A percentile compares a stretch with the other conserved stretches of the same genome.
phyloP scores from a whole-genome alignment of 2,113 vertebrate species.

The Pterocles gutturalis region DNA sequence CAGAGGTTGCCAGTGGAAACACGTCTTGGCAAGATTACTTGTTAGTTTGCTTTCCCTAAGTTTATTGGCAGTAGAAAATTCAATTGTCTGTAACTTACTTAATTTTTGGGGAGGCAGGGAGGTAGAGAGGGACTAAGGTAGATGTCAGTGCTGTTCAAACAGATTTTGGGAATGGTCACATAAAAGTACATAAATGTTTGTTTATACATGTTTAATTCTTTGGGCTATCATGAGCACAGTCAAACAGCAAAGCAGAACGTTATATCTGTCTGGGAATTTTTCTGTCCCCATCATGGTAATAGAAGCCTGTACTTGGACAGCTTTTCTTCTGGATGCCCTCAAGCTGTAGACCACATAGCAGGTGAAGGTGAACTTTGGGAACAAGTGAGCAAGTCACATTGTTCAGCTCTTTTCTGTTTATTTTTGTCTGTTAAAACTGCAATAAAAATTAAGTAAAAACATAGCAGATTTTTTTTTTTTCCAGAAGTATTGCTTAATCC shows the following conservation, averaged over 20 bases:
- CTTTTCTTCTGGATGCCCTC: neutral
- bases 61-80: neutral
- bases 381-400: neutral
- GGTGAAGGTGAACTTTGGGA: neutral
- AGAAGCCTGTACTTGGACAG: neutral
- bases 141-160: neutral
- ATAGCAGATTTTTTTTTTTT: neutral
- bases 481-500: neutral
- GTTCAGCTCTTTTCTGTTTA: neutral
- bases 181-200: neutral
- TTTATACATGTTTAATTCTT: neutral
- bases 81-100: neutral
- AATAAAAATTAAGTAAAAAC: neutral
- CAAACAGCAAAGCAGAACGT: neutral
- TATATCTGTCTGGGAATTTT: neutral
- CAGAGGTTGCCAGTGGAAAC: neutral
- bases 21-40: neutral
- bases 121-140: neutral
- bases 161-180: neutral
- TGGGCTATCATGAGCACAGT: neutral
- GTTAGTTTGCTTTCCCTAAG: neutral
- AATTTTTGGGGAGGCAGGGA: neutral
- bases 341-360: neutral
- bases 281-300: neutral
- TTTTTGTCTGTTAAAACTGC: neutral